phyloP scores from a whole-genome alignment of 2,797 vertebrate genomes.

The Megalops cyprinoides region DNA sequence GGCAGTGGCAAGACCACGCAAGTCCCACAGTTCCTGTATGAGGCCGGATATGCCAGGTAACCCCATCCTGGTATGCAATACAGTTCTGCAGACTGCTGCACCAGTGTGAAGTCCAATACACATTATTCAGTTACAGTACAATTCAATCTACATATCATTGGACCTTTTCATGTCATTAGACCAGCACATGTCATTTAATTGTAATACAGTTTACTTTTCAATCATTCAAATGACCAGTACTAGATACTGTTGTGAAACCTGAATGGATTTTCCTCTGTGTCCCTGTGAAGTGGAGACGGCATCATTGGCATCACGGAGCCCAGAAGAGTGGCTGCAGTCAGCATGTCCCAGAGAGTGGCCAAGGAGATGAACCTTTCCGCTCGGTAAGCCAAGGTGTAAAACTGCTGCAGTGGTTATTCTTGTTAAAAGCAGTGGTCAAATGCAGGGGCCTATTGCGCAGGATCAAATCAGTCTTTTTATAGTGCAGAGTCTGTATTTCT shows the following conservation, averaged over 20 bases:
- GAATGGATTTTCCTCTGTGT: not conserved
- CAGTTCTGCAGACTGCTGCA: not conserved
- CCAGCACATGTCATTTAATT: no score
- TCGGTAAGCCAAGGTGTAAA: constrained; percentile 67
- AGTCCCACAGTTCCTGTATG: constrained; percentile 97
- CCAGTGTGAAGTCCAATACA: not conserved
- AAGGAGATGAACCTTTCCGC: constrained; percentile 92
- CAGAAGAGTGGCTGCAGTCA: constrained; percentile 90
- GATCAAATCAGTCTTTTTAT: no score
- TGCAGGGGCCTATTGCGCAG: constrained; percentile 9
- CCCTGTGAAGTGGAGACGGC: constrained; percentile 66
- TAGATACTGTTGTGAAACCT: not conserved
- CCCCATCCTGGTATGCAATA: not conserved
- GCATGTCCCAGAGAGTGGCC: constrained; percentile 94
- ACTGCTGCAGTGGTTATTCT: not conserved
- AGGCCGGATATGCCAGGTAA: constrained; percentile 93
- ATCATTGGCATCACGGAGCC: constrained; percentile 92
- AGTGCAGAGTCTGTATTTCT: no score
- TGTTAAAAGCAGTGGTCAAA: not conserved
- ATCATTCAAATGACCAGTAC: no score
- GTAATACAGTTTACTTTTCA: no score
- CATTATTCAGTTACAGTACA: no score
- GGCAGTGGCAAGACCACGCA: constrained; percentile 98
- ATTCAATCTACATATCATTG: no score
- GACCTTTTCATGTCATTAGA: no score